Evolutionary conservation across 2,888 invertebrate species (phyloP).

Genomic region (Altica lythri): DNA sequence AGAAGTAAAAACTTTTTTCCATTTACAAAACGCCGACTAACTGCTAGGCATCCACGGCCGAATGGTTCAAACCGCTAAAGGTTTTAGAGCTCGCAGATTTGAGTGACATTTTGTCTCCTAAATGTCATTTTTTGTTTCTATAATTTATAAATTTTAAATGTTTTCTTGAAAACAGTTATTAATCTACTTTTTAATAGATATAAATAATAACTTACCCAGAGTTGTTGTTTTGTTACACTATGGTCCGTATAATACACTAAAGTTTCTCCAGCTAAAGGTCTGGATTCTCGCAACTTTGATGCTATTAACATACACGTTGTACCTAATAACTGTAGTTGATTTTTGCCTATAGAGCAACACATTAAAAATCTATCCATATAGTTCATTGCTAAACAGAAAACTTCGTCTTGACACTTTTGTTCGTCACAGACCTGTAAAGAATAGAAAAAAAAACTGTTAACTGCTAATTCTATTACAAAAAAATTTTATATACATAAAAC

Average conservation of each 20-base stretch:
- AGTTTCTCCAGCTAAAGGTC: constrained; percentile 77
- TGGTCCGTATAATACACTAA: constrained; percentile 93
- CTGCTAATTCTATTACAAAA: no score
- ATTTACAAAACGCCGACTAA: no score
- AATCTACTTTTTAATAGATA: background rate
- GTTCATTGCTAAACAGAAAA: constrained; percentile 90
- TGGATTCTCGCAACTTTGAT: constrained; percentile 89
- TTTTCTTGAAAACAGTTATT: background rate
- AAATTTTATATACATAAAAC: no score
- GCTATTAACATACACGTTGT: constrained; percentile 91
- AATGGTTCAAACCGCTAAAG: no score
- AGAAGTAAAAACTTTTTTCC: no score
- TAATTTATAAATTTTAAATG: no score
- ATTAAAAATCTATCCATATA: constrained; percentile 93
- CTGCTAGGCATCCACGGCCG: no score
- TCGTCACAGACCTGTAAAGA: constrained; percentile 87
- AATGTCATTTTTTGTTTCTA: no score
- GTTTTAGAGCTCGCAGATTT: no score
- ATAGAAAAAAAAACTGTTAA: constrained; percentile 2
- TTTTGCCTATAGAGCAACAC: constrained; percentile 79
- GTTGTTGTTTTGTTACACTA: constrained; percentile 83
- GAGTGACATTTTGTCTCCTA: no score
- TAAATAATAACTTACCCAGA: constrained; percentile 75
- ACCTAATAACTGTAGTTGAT: constrained; percentile 88
- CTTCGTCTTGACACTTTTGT: constrained; percentile 90